These are phyloP conservation scores for Ornithoptera alexandrae DNA, from an alignment of 2,888 invertebrate species.

Conservation along the genomic window DNA sequence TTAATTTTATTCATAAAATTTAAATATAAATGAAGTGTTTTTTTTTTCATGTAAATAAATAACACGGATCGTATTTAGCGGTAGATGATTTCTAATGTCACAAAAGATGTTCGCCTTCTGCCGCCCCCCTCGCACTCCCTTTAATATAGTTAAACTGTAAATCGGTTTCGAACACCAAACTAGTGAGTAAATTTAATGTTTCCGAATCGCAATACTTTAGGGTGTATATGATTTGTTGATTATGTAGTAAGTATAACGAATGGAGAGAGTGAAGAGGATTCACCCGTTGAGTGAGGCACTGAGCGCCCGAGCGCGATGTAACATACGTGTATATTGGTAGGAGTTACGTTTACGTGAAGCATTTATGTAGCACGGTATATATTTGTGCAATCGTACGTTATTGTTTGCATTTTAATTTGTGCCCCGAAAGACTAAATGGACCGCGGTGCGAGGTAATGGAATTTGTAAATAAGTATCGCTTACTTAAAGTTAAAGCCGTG, in stretches of 20 bases:
- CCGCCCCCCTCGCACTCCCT: slow-evolving; percentile 42
- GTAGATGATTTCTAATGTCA: neutral
- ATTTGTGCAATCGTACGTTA: slow-evolving; percentile 54
- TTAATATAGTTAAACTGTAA: slow-evolving; percentile 53
- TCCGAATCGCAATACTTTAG: slow-evolving; percentile 66
- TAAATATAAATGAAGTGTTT: neutral
- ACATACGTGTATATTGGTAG: slow-evolving; percentile 47
- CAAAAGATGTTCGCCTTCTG: slow-evolving; percentile 31
- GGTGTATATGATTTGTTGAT: slow-evolving; percentile 67
- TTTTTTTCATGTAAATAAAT: neutral
- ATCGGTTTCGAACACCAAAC: slow-evolving; percentile 72
- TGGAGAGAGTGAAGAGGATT: slow-evolving; percentile 41
- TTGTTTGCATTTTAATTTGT: slow-evolving; percentile 53
- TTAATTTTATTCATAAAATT: slow-evolving; percentile 1
- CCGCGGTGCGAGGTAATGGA: slow-evolving; percentile 39
- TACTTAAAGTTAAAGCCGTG: too few species aligned
- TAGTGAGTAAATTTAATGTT: slow-evolving; percentile 71
- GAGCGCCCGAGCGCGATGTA: slow-evolving; percentile 41
- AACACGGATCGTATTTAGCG: neutral
- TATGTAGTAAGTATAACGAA: slow-evolving; percentile 48
- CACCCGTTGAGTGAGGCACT: slow-evolving; percentile 78
- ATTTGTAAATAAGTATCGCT: slow-evolving; percentile 43
- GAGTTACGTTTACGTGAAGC: slow-evolving; percentile 48
- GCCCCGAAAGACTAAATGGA: slow-evolving; percentile 46
- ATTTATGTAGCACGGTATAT: slow-evolving; percentile 53